These are phyloP conservation scores for Lepidocolaptes lacrymiger DNA, from an alignment of 2,797 vertebrate species.

Conservation along the genomic window DNA sequence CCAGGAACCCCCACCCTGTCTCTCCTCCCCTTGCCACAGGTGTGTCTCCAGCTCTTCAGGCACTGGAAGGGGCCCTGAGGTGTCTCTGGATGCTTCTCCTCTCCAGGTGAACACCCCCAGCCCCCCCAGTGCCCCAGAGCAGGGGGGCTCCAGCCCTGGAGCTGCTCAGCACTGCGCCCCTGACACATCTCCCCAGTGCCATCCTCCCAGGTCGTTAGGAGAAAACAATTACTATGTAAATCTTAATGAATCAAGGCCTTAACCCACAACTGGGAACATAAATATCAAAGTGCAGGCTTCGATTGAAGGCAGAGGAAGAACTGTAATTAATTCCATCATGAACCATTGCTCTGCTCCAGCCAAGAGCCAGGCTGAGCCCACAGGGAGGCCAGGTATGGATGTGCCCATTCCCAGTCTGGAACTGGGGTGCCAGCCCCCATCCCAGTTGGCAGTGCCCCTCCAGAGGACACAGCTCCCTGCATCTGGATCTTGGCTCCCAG, in stretches of 20 bases:
- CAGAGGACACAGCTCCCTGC: neutral
- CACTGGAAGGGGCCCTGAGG: neutral
- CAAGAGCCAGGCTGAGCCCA: neutral
- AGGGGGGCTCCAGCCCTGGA: neutral
- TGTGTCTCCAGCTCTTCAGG: neutral
- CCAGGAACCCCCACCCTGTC: neutral
- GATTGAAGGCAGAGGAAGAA: neutral
- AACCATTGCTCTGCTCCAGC: rapidly evolving
- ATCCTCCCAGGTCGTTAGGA: constrained; percentile 46
- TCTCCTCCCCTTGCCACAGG: neutral
- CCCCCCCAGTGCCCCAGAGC: neutral
- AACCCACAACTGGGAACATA: constrained; percentile 51
- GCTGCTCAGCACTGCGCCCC: neutral
- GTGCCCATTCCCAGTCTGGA: neutral
- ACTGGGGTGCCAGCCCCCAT: neutral
- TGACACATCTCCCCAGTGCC: neutral
- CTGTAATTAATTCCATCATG: constrained; percentile 27
- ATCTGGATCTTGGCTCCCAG: constrained; percentile 15
- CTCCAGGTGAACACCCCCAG: neutral
- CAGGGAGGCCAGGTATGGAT: neutral
- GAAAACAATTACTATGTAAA: constrained; percentile 69
- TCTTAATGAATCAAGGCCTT: constrained; percentile 59
- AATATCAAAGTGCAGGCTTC: constrained; percentile 54
- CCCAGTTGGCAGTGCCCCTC: rapidly evolving
- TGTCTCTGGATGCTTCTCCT: neutral